phyloP scores from a whole-genome alignment of 2,888 invertebrate species.

The Serripes groenlandicus region DNA sequence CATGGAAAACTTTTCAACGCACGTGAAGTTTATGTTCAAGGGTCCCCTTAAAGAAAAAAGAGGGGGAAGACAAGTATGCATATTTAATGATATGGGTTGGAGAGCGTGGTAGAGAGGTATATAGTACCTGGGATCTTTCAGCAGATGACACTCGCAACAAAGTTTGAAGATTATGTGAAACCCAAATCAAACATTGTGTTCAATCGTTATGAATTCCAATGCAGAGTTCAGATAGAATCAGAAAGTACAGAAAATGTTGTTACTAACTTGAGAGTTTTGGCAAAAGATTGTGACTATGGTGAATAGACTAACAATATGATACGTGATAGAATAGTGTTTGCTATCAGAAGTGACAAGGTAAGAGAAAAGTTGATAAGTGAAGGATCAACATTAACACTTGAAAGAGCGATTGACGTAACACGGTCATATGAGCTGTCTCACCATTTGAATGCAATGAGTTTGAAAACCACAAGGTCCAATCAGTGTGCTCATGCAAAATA shows the following conservation, averaged over 20 bases:
- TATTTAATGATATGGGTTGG: conserved; percentile 23
- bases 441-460: conserved; percentile 24
- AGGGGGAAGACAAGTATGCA: conserved; percentile 11
- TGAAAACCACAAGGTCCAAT: no score
- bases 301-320: conserved; percentile 45
- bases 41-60: conserved; percentile 18
- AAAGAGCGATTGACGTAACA: conserved; percentile 38
- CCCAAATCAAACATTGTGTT: conserved; percentile 55
- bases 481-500: no score
- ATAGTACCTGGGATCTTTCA: conserved; percentile 11
- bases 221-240: conserved; percentile 34
- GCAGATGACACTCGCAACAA: conserved; percentile 34
- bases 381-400: conserved; percentile 53
- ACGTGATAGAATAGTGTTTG: conserved; percentile 59
- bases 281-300: conserved; percentile 59
- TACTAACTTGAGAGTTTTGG: conserved; percentile 48
- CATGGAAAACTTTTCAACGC: conserved; percentile 4
- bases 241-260: conserved; percentile 48
- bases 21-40: conserved; percentile 3
- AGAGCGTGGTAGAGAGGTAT: conserved; percentile 7
- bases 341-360: conserved; percentile 35
- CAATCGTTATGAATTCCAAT: conserved; percentile 52
- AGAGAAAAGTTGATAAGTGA: conserved; percentile 55
- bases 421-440: conserved; percentile 43
- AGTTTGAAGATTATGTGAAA: conserved; percentile 46